These are phyloP conservation scores for Drosophila pectinifera DNA, from an alignment of 1,140 invertebrate genomes.

Conservation along the genomic window DNA sequence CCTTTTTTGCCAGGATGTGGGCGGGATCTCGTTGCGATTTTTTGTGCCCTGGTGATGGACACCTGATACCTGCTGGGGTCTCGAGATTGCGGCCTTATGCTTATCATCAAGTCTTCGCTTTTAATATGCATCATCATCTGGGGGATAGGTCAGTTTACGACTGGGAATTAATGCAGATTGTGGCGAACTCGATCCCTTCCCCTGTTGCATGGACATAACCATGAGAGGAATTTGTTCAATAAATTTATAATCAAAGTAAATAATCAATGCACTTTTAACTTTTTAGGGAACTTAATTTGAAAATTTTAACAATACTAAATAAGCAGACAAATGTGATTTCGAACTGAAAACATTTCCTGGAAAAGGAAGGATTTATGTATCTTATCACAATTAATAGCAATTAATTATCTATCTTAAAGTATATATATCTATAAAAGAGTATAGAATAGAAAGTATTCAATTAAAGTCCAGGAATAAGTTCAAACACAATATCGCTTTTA, in stretches of 20 bases:
- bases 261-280: too few species aligned
- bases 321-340: background rate
- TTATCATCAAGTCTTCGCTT: conserved; percentile 22
- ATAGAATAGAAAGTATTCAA: too few species aligned
- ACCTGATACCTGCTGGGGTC: conserved; percentile 42
- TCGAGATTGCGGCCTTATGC: conserved; percentile 23
- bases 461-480: too few species aligned
- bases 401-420: too few species aligned
- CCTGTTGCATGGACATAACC: background rate
- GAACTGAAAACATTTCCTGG: background rate
- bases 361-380: background rate
- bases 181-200: background rate
- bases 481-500: too few species aligned
- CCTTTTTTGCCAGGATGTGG: conserved; percentile 2
- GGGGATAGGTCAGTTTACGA: conserved; percentile 19
- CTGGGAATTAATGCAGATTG: conserved; percentile 14
- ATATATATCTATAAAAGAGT: too few species aligned
- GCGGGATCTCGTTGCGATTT: background rate
- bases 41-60: conserved; percentile 37
- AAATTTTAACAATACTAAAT: too few species aligned
- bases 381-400: too few species aligned
- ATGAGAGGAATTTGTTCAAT: background rate
- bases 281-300: too few species aligned
- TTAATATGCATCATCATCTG: conserved; percentile 2
- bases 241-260: too few species aligned